Evolutionary conservation across 2,888 invertebrate species (phyloP).

Genomic region (Noctua janthina): DNA sequence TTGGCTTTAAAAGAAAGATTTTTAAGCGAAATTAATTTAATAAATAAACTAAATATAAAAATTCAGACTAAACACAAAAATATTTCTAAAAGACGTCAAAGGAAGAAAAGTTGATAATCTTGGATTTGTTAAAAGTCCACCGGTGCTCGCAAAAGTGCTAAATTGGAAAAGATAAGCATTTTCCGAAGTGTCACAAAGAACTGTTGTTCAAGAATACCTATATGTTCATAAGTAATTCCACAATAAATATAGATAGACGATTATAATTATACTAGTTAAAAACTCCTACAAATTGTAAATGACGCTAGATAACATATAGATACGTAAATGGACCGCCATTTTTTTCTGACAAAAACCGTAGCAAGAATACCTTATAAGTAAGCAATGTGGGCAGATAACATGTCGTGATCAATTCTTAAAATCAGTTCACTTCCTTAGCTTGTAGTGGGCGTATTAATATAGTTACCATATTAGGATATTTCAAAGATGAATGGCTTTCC

Average conservation of each 20-base stretch:
- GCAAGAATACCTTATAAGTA: slow-evolving; percentile 28
- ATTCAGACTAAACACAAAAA: not conserved
- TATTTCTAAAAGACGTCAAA: not conserved
- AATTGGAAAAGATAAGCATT: slow-evolving; percentile 15
- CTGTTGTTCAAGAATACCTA: not conserved
- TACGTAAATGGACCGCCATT: slow-evolving; percentile 38
- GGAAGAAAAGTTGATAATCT: slow-evolving; percentile 20
- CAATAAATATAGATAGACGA: not conserved
- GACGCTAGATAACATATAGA: not conserved
- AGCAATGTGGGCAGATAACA: slow-evolving; percentile 47
- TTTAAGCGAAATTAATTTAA: not conserved
- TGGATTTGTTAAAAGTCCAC: slow-evolving; percentile 4
- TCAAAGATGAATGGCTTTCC: not conserved
- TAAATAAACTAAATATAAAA: not conserved
- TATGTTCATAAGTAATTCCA: not conserved
- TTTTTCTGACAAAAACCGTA: slow-evolving; percentile 39
- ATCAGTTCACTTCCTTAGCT: slow-evolving; percentile 49
- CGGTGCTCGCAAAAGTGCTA: slow-evolving; percentile 25
- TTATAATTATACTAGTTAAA: not conserved
- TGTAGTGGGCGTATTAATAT: slow-evolving; percentile 42
- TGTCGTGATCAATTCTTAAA: slow-evolving; percentile 28
- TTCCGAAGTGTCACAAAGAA: not conserved
- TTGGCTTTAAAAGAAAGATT: not conserved
- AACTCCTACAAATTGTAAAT: slow-evolving; percentile 24
- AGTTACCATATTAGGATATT: slow-evolving; percentile 38